Conservation (phyloP, 2,113 vertebrate species). For the Athene cunicularia region DNA sequence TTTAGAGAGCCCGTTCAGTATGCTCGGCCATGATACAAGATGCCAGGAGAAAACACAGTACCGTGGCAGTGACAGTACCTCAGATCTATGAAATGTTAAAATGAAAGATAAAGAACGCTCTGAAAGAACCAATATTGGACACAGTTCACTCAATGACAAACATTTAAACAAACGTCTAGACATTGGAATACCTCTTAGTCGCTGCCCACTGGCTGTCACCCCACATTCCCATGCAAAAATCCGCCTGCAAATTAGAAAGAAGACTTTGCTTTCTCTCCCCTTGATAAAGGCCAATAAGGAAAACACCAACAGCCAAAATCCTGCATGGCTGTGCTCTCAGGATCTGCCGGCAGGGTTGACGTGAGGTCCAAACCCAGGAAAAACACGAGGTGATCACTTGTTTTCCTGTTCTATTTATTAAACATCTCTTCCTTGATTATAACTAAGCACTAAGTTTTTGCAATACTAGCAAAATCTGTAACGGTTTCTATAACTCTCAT, state of each 20-base stretch:
- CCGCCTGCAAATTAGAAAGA: background rate
- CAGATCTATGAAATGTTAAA: background rate
- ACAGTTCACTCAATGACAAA: background rate
- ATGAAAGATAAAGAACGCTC: constrained; percentile 35
- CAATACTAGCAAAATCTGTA: constrained; percentile 69
- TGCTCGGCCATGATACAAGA: constrained; percentile 44
- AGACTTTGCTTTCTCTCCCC: background rate
- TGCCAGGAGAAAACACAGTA: constrained; percentile 13
- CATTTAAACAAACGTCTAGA: background rate
- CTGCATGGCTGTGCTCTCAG: background rate
- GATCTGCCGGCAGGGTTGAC: background rate
- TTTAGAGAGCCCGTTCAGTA: constrained; percentile 60
- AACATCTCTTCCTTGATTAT: constrained; percentile 63
- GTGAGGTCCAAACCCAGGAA: constrained; percentile 7
- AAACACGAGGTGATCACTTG: constrained; percentile 13
- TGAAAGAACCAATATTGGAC: background rate
- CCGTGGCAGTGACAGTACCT: background rate
- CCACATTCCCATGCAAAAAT: background rate
- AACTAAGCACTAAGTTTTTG: constrained; percentile 67
- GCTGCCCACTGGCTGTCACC: background rate
- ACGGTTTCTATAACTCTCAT: constrained; percentile 56
- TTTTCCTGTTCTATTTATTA: constrained; percentile 60
- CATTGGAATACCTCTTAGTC: background rate
- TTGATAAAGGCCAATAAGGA: background rate
- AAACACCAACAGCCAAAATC: background rate